Conservation (phyloP, 23 tunicate genomes). For the Trididemnum clinides region DNA sequence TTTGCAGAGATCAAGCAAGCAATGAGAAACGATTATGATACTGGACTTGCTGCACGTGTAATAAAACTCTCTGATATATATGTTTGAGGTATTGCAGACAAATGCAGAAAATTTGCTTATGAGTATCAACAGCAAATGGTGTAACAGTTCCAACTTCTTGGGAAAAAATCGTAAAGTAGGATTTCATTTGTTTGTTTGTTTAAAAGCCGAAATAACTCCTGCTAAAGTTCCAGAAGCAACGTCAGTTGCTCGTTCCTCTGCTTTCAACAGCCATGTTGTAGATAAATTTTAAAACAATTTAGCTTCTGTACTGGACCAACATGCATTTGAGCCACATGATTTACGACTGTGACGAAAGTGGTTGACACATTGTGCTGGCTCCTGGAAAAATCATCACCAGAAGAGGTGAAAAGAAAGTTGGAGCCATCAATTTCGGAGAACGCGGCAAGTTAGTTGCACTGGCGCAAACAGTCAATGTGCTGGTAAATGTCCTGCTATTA, state of each 20-base stretch:
- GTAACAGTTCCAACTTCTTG: not conserved
- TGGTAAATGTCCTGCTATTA: conserved; percentile 21
- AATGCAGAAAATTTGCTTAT: not conserved
- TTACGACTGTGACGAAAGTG: conserved; percentile 12
- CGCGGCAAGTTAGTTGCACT: conserved; percentile 14
- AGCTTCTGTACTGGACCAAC: conserved; percentile 18
- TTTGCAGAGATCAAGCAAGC: conserved; percentile 4
- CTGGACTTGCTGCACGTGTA: not conserved
- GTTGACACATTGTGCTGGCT: conserved; percentile 14
- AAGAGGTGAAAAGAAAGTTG: conserved; percentile 36
- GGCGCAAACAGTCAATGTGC: conserved; percentile 13
- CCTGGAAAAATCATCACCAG: conserved; percentile 1
- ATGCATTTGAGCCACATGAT: conserved; percentile 31
- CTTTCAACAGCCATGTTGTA: conserved; percentile 33
- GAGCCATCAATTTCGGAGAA: conserved; percentile 27
- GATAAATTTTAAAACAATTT: conserved; percentile 21
- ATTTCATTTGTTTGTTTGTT: not conserved
- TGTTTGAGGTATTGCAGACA: not conserved
- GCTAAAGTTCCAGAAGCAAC: conserved; percentile 4
- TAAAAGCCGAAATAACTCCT: not conserved
- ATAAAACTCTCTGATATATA: conserved; percentile 4
- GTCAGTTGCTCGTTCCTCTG: conserved; percentile 25
- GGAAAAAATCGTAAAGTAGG: conserved; percentile 10
- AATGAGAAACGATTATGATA: not conserved
- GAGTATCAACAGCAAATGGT: conserved; percentile 16